These are phyloP conservation scores for Arothron firmamentum DNA, from an alignment of 2,113 vertebrate species.

Conservation along the genomic window DNA sequence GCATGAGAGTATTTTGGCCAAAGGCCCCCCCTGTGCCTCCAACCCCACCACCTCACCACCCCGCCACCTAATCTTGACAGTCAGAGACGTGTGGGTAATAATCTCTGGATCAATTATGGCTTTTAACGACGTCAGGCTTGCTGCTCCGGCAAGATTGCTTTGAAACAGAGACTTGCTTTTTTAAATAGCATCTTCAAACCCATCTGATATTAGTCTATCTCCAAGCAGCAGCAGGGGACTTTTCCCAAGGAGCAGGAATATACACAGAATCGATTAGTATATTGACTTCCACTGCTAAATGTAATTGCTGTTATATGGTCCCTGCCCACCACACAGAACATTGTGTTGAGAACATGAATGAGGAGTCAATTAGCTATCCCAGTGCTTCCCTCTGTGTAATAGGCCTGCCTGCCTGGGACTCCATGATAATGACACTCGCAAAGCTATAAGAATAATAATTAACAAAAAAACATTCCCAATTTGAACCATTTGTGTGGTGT, in stretches of 20 bases:
- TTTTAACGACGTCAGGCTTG: constrained; percentile 44
- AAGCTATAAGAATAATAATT: constrained; percentile 8
- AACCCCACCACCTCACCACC: too few relatives aligned
- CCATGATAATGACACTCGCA: constrained; percentile 10
- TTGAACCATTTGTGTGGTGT: constrained; percentile 23
- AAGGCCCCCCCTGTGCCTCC: constrained; percentile 25
- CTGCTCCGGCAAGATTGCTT: constrained; percentile 48
- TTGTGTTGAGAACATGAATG: constrained; percentile 57
- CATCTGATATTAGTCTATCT: constrained; percentile 48
- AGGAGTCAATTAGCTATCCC: constrained; percentile 59
- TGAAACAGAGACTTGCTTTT: constrained; percentile 44
- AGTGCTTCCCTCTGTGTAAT: constrained; percentile 53
- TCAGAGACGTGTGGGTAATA: constrained; percentile 36
- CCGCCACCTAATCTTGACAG: constrained; percentile 36
- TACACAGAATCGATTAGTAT: constrained; percentile 40
- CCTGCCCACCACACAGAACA: constrained; percentile 44
- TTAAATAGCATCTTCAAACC: constrained; percentile 30
- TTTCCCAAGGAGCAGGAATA: constrained; percentile 28
- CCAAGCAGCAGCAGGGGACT: constrained; percentile 34
- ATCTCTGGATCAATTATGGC: constrained; percentile 56
- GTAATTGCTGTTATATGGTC: constrained; percentile 36
- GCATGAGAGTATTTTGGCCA: constrained; percentile 32
- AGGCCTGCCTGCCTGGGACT: constrained; percentile 42
- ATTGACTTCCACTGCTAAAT: constrained; percentile 37
- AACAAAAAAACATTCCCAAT: not conserved